A percentile compares a stretch with the other conserved stretches of the same genome.
Conservation (phyloP, 2,113 vertebrate genomes). For the Labeo rohita region DNA sequence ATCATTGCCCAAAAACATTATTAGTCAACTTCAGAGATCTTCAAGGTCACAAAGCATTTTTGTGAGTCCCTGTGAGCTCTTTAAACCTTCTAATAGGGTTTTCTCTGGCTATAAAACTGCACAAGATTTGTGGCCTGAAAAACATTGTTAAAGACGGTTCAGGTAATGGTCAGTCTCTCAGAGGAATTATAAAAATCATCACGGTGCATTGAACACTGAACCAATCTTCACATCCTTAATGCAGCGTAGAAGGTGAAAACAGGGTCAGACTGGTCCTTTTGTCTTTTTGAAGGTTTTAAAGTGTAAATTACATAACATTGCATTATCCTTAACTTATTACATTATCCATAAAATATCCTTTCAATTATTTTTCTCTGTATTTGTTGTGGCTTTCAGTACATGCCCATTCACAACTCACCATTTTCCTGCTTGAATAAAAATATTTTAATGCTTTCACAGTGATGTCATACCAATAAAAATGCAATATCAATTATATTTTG, state of each 20-base stretch:
- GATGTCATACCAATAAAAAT: not conserved
- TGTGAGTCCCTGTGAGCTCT: not conserved
- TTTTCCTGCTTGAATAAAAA: not conserved
- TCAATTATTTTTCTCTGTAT: not conserved
- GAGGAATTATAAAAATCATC: slow-evolving; percentile 8
- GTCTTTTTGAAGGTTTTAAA: not conserved
- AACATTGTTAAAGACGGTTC: slow-evolving; percentile 29
- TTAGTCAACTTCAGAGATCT: slow-evolving; percentile 7
- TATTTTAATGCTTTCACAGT: not conserved
- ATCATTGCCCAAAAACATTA: slow-evolving; percentile 18
- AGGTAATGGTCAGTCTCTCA: not conserved
- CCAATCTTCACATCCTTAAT: slow-evolving; percentile 4
- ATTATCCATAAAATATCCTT: not conserved
- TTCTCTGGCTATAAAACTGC: slow-evolving; percentile 4
- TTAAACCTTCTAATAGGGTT: not conserved
- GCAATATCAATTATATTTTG: not conserved
- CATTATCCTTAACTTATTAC: no score
- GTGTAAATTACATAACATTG: not conserved
- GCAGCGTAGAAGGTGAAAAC: not conserved
- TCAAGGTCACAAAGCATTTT: slow-evolving; percentile 28
- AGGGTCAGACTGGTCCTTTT: not conserved
- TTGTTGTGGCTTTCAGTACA: not conserved
- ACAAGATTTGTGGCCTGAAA: slow-evolving; percentile 16
- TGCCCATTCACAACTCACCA: not conserved
- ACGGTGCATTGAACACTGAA: not conserved